phyloP scores from a whole-genome alignment of 2,113 vertebrate genomes.

The Spermophilus dauricus region DNA sequence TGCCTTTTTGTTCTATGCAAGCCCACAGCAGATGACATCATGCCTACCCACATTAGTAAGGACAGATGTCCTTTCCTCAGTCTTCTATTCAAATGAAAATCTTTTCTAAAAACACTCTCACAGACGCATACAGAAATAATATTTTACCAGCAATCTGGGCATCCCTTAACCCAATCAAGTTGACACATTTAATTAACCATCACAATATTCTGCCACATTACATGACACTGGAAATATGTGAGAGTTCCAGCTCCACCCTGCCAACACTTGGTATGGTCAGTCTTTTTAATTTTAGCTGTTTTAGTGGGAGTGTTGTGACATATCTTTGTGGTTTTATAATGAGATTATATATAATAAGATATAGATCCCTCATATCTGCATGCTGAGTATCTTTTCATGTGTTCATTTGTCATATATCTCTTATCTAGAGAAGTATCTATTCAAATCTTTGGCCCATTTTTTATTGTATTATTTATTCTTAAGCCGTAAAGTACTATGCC shows the following conservation, averaged over 20 bases:
- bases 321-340: neutral
- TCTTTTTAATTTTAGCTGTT: neutral
- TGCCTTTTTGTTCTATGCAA: neutral
- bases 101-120: neutral
- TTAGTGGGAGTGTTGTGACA: neutral
- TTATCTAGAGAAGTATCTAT: neutral
- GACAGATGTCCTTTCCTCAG: neutral
- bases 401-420: neutral
- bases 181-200: neutral
- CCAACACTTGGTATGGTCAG: neutral
- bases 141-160: neutral
- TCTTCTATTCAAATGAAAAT: neutral
- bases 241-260: neutral
- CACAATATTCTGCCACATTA: neutral
- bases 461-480: neutral
- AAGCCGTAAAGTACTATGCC: neutral
- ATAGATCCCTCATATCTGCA: neutral
- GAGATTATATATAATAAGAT: no score
- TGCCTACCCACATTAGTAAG: neutral
- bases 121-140: neutral
- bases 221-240: neutral
- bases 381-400: neutral
- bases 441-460: neutral
- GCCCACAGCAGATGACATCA: neutral
- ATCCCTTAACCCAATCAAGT: neutral